A percentile compares a stretch with the other conserved stretches of the same genome.
Conservation (phyloP, 2,888 invertebrate genomes). For the Bembecia ichneumoniformis region DNA sequence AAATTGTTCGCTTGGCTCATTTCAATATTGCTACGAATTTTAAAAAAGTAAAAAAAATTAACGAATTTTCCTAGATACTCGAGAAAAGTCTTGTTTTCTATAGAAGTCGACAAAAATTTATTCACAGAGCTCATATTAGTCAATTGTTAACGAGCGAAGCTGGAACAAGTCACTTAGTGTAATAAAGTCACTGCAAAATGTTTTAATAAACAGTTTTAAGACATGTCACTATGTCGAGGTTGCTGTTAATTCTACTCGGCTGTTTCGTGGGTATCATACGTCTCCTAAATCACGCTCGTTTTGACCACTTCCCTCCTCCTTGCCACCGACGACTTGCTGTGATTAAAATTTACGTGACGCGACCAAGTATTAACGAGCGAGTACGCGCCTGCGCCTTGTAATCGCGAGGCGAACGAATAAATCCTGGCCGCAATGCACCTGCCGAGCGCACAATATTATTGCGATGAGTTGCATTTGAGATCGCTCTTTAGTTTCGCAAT, state of each 20-base stretch:
- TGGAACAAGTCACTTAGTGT: no score
- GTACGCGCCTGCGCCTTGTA: constrained; percentile 51
- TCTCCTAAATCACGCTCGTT: constrained; percentile 65
- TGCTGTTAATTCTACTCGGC: constrained; percentile 37
- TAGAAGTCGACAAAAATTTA: no score
- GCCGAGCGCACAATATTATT: constrained; percentile 22
- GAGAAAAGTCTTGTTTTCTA: no score
- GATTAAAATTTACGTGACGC: constrained; percentile 70
- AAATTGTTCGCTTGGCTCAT: no score
- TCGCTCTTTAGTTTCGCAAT: neutral
- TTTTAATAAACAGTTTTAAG: no score
- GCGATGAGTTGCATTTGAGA: constrained; percentile 21
- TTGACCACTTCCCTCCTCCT: constrained; percentile 59
- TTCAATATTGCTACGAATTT: no score
- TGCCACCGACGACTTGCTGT: constrained; percentile 56
- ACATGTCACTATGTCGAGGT: constrained; percentile 2
- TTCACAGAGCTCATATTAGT: no score
- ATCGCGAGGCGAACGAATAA: constrained; percentile 58
- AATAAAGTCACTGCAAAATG: no score
- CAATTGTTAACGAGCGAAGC: no score
- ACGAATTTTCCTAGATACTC: no score
- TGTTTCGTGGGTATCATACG: constrained; percentile 21
- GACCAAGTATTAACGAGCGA: constrained; percentile 68
- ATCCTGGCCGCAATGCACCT: constrained; percentile 64
- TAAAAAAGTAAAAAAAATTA: no score